These are phyloP conservation scores for Muscicapa striata DNA, from an alignment of 2,797 vertebrate genomes.

Conservation along the genomic window DNA sequence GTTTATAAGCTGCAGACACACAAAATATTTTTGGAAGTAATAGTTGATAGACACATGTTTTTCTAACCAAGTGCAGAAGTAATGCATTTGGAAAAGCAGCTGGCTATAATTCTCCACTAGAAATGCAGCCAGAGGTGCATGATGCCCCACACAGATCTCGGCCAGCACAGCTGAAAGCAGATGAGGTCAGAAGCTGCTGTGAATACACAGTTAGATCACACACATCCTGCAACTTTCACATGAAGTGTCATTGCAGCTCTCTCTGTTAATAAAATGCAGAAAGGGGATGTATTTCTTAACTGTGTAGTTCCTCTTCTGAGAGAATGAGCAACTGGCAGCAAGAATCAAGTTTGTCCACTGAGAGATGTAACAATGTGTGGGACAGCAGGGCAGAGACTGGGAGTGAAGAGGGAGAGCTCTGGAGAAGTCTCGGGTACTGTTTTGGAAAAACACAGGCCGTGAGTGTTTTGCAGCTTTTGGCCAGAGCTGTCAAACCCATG, in stretches of 20 bases:
- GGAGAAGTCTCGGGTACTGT: neutral
- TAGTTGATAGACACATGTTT: neutral
- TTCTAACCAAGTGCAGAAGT: neutral
- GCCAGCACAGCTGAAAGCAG: neutral
- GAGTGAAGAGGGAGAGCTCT: neutral
- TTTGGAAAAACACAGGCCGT: neutral
- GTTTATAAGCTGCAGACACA: neutral
- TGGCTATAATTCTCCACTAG: neutral
- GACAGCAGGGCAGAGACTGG: fast-evolving
- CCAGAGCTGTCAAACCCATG: fast-evolving
- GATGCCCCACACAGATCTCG: neutral
- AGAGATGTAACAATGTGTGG: neutral
- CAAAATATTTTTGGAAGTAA: neutral
- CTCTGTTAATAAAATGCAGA: neutral
- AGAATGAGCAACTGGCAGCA: neutral
- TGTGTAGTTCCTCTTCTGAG: neutral
- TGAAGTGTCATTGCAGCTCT: neutral
- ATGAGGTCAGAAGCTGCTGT: neutral
- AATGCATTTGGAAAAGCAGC: neutral
- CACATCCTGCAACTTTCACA: neutral
- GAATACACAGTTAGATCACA: neutral
- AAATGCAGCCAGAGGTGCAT: neutral
- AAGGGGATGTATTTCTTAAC: neutral
- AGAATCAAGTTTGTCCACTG: neutral
- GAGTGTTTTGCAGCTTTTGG: neutral